Evolutionary conservation across 1,140 invertebrate species (phyloP), one percentile per base, ranked within the genome.

Genomic region (Ephestia elutella): DNA sequence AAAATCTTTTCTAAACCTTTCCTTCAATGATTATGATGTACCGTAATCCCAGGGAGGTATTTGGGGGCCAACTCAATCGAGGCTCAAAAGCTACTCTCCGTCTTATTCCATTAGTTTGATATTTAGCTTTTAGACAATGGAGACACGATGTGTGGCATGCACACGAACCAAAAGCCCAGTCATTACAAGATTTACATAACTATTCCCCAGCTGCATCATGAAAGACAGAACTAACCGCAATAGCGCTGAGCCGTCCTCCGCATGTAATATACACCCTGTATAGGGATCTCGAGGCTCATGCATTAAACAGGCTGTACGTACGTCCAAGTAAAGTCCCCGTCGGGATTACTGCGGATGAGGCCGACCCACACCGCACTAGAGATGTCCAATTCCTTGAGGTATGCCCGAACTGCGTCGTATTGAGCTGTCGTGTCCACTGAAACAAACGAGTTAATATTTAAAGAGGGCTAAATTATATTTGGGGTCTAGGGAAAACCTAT

Each of bases 361-460:
- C 93, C 93, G 72, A 94, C 93, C 93, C 93, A 94, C 60, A 94
- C 92, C 56, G 91, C 92, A 70, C 91, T 92, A 28, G 91, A 90
- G 51, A 94, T 93, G 78, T 94, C 93, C 82, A 94, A 80, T 78
- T 94, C 93, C 76, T 93, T 93, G 21, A 94, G 90, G 76, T 93
- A 93, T 10, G 93, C 92, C 67, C 93, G 88, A 35, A 93, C 92
- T 49, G 93, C 93, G 80, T 94, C 93, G 73, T 92, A 94, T 80
- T 94, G 93, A 30, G 91, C 91, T 63, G 91, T 92, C 49, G 91
- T 92, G 71, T 94, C 93, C 70, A 94, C 93, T 94, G 89, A n/a
- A 91, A 91, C 62, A 80, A 86, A 78, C 78, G 66, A 70, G 62
- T 54, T 56, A 56, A 17, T 53, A 25, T 53, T 21, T 44, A 44